phyloP scores from a whole-genome alignment of 1,140 invertebrate genomes.

The Monomorium pharaonis region DNA sequence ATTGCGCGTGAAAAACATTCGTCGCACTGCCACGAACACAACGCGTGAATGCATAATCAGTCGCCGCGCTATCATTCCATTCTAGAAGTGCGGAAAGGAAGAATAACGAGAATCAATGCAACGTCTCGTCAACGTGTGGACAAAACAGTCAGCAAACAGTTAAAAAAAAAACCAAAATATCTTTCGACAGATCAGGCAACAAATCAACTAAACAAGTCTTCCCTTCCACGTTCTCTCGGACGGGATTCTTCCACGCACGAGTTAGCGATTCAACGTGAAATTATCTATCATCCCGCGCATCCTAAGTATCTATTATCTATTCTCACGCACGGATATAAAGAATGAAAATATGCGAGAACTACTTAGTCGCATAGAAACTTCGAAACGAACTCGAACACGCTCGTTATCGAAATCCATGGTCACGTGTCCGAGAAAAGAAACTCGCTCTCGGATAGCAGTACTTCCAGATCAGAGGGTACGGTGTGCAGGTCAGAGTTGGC shows the following conservation, averaged over 20 bases:
- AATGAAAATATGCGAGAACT: constrained; percentile 2
- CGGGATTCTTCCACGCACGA: constrained; percentile 51
- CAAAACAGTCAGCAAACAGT: not conserved
- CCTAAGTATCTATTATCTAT: constrained; percentile 7
- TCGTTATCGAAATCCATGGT: constrained; percentile 65
- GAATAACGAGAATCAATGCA: constrained; percentile 24
- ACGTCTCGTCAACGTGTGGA: not conserved
- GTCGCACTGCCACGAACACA: too few relatives aligned
- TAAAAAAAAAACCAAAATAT: not conserved
- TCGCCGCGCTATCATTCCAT: not conserved
- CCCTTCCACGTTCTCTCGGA: constrained; percentile 46
- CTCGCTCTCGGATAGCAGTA: constrained; percentile 87
- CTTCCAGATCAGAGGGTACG: constrained; percentile 88
- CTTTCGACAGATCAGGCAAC: not conserved
- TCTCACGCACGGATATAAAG: not conserved
- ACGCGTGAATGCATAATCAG: not conserved
- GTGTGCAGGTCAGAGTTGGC: constrained; percentile 87
- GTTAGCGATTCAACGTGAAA: constrained; percentile 16
- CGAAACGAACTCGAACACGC: constrained; percentile 7
- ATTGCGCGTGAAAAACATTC: too few relatives aligned
- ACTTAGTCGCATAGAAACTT: constrained; percentile 21
- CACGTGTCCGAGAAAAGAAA: constrained; percentile 87
- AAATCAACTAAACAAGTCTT: constrained; percentile 31
- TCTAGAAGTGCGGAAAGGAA: constrained; percentile 32
- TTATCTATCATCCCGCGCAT: constrained; percentile 22